Base-by-base conservation (phyloP, 2,888 invertebrate species). In the Torymus tubicola region DNA sequence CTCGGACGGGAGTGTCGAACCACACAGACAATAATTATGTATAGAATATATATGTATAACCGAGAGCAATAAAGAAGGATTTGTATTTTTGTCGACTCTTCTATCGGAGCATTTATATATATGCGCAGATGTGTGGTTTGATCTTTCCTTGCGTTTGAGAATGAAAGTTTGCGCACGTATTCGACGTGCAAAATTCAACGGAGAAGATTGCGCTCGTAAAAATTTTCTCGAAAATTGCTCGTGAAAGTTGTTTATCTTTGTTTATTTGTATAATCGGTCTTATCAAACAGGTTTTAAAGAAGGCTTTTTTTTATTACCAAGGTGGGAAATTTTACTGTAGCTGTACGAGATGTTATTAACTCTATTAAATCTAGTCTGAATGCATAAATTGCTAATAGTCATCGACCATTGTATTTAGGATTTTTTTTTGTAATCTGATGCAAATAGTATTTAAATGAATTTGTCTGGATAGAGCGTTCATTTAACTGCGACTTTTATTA, bases 101-200 rank as follows among this genome's bases (percentile, higher is more conserved):
- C 0, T 65, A 69, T 76, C 53, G 68, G 77, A 61, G 77, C 77
- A 77, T 77, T 77, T 77, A 77, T 63, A 52, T 24, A 67, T 75
- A 24, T 42, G 75, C 31, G 18, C 53, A 42, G 42, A 42, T 68
- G 75, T 75, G 68, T 75, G 67, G 57, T 65, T 74, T 63, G 16
- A 18, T 67, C 16, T 13, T 42, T 71, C 42, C 8, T 42, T 42
- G 10, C 42, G 42, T 5, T 42, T 42, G 42, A 8, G 42, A 8
- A 42, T 42, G 42, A 42, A 42, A 42, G 42, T 42, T 42, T 42
- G 10, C 42, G 42, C 42, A 42, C 42, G 42, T n/a, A n/a, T 31
- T 12, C 16, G 8, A n/a, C 31, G 31, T 31, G 42, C 50, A 16
- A 64, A 64, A 64, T 64, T 64, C 50, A 14, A 50, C 64, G 50